A percentile compares a stretch with the other conserved stretches of the same genome.
phyloP scores from a whole-genome alignment of 2,113 vertebrate species.

The Albula glossodonta region DNA sequence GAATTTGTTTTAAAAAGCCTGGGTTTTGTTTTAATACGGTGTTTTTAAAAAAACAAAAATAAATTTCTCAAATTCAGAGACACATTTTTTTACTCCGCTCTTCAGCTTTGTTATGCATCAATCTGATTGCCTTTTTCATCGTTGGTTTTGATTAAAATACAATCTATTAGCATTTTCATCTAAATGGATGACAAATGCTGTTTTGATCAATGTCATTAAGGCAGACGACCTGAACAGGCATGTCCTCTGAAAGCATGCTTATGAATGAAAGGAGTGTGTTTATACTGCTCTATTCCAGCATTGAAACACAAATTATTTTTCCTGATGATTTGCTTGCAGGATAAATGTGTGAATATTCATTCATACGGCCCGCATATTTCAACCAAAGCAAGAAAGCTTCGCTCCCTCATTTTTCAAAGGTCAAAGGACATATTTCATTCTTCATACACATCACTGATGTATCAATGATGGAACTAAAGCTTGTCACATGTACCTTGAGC shows the following conservation, averaged over 20 bases:
- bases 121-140: slow-evolving; percentile 40
- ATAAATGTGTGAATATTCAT: not conserved
- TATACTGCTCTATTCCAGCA: not conserved
- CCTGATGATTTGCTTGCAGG: not conserved
- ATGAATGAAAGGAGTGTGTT: not conserved
- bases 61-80: not conserved
- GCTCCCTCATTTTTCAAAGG: not conserved
- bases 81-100: not conserved
- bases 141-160: slow-evolving; percentile 44
- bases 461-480: no score
- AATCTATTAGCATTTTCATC: slow-evolving; percentile 47
- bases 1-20: not conserved
- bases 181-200: slow-evolving; percentile 43
- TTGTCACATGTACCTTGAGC: no score
- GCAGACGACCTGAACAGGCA: slow-evolving; percentile 43
- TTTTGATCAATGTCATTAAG: slow-evolving; percentile 59
- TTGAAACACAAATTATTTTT: not conserved
- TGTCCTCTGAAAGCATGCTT: slow-evolving; percentile 1
- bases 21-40: not conserved
- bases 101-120: not conserved
- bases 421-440: no score
- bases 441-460: no score
- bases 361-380: not conserved
- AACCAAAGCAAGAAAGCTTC: not conserved
- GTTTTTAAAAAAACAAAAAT: not conserved